Evolutionary conservation across 2,888 invertebrate species (phyloP).

Genomic region (Rhagonycha lutea): DNA sequence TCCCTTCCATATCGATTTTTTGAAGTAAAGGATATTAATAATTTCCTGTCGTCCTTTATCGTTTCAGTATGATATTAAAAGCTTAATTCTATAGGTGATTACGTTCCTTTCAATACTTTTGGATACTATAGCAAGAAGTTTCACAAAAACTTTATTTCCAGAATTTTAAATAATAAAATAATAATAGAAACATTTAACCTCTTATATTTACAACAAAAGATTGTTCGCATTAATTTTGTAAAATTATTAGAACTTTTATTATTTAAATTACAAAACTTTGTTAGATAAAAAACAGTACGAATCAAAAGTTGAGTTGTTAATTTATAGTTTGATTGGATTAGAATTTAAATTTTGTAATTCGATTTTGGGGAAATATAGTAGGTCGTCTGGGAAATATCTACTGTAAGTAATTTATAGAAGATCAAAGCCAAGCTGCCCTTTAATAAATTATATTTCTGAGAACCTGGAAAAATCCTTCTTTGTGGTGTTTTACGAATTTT

Average conservation of each 20-base stretch:
- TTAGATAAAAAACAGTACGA: neutral
- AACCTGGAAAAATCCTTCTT: neutral
- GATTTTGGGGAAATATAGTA: neutral
- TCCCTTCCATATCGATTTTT: neutral
- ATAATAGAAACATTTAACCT: no score
- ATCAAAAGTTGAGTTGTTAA: neutral
- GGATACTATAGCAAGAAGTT: neutral
- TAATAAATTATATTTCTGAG: slow-evolving; percentile 6
- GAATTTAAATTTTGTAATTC: slow-evolving; percentile 3
- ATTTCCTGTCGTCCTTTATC: neutral
- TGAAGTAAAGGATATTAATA: neutral
- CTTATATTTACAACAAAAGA: no score
- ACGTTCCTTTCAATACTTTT: neutral
- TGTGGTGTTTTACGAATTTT: slow-evolving; percentile 1
- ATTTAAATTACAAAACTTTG: no score
- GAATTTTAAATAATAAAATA: no score
- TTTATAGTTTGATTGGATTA: neutral
- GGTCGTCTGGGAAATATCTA: slow-evolving; percentile 6
- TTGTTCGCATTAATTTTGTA: no score
- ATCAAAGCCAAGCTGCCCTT: slow-evolving; percentile 6
- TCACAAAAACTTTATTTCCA: neutral
- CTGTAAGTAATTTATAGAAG: slow-evolving; percentile 5
- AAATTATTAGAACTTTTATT: no score
- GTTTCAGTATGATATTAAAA: neutral
- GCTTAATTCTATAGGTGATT: neutral